Evolutionary conservation across 2,797 vertebrate genomes (phyloP).

Genomic region (Enteromius fasciolatus): DNA sequence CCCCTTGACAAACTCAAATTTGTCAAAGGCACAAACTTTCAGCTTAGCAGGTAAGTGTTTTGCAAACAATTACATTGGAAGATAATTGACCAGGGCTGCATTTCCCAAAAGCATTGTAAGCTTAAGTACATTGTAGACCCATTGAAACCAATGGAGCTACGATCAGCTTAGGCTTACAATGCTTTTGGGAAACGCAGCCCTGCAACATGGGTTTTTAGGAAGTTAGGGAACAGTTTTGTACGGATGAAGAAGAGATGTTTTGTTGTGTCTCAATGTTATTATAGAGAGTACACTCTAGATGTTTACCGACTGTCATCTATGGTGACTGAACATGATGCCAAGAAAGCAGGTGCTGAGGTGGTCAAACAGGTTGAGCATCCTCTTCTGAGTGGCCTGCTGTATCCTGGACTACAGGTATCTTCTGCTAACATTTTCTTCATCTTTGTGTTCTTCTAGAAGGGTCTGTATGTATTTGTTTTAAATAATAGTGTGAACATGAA

Average conservation of each 20-base stretch:
- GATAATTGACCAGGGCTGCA: background rate
- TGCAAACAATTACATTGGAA: background rate
- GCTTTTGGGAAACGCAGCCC: too few species aligned
- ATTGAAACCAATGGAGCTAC: too few species aligned
- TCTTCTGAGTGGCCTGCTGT: constrained; percentile 92
- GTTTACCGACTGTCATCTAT: constrained; percentile 92
- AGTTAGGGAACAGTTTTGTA: background rate
- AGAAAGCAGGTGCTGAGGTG: constrained; percentile 97
- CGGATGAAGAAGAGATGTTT: background rate
- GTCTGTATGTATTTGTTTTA: background rate
- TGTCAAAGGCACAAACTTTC: constrained; percentile 90
- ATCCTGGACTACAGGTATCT: constrained; percentile 92
- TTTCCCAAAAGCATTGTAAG: too few species aligned
- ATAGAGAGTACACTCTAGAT: constrained; percentile 94
- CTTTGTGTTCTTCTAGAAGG: background rate
- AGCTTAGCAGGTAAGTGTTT: constrained; percentile 89
- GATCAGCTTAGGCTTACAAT: too few species aligned
- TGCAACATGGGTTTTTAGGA: background rate
- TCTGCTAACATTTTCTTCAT: background rate
- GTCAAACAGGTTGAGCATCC: constrained; percentile 98
- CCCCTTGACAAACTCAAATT: constrained; percentile 93
- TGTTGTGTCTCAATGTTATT: background rate
- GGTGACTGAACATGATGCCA: constrained; percentile 94
- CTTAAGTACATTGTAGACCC: too few species aligned
- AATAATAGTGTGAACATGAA: background rate